Evolutionary conservation across 2,888 invertebrate genomes (phyloP).

Genomic region (Drosophila seclusa): DNA sequence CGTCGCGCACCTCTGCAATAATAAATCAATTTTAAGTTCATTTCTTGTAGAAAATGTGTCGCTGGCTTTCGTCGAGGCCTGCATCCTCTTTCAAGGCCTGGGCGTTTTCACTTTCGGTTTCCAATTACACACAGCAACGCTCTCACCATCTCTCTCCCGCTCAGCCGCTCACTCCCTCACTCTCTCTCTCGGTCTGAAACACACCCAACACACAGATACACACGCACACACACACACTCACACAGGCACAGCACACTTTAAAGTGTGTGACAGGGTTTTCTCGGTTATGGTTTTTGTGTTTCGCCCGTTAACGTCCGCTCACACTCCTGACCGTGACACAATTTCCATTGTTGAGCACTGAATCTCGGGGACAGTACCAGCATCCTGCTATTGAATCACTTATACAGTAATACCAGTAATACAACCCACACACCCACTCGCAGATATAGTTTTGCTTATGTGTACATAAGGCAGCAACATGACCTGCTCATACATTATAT

Average conservation of each 20-base stretch:
- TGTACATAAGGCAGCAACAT: background rate
- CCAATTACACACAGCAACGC: conserved; percentile 66
- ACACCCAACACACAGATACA: conserved; percentile 14
- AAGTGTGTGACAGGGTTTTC: conserved; percentile 55
- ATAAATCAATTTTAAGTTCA: conserved; percentile 71
- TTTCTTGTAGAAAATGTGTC: conserved; percentile 60
- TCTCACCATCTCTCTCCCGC: conserved; percentile 14
- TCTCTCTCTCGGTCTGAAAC: conserved; percentile 12
- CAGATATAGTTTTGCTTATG: background rate
- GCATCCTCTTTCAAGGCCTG: conserved; percentile 69
- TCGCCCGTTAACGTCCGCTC: conserved; percentile 42
- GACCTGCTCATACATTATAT: conserved; percentile 19
- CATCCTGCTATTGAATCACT: conserved; percentile 31
- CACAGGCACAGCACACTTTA: conserved; percentile 27
- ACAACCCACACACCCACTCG: conserved; percentile 4
- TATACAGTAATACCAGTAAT: conserved; percentile 44
- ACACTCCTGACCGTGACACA: conserved; percentile 80
- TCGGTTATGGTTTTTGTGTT: conserved; percentile 41
- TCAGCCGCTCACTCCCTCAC: conserved; percentile 4
- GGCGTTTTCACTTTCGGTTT: conserved; percentile 81
- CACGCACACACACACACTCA: conserved; percentile 15
- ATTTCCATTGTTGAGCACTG: conserved; percentile 67
- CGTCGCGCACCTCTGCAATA: conserved; percentile 49
- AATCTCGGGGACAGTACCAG: conserved; percentile 34
- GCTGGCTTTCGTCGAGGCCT: conserved; percentile 31